Base-by-base conservation (phyloP, 2,888 invertebrate species). In the Mesorhabditis spiculigera region DNA sequence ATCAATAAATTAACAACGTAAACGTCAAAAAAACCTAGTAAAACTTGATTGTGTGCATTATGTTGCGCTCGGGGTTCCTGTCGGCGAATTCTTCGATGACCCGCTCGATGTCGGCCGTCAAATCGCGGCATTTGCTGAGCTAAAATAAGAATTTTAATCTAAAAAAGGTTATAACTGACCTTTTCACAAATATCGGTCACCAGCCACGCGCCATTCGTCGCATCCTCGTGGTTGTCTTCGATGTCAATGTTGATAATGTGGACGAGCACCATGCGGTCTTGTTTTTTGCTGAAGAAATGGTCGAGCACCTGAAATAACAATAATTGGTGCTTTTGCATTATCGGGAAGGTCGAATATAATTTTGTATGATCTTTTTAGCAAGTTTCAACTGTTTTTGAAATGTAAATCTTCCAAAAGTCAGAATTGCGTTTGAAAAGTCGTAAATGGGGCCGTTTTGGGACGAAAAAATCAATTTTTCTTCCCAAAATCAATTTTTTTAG, bases 221-320 rank as follows among this genome's bases (percentile, higher is more conserved):
- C 98, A 88, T 99, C 98, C 87, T 99, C 98, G 79, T 97, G 95
- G 88, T 98, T 99, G 89, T 99, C 98, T 87, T 94, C 95, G 82
- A 99, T 95, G 86, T 99, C 98, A 80, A 99, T 92, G 87, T 99
- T 99, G 70, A 99, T 92, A 63, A 99, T 91, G 89, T 99, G 98
- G 4, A 93, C 95, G 5, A 94, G 92, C 68, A 93, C 92, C 5
- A 85, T 81, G 5, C 93, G 93, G 80, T 91, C 90, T 67, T 91
- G 90, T 69, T 91, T 90, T 84, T 92, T 90, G 45, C 90, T 91
- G 79, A 94, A 93, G 67, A 89, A 78, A 77, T 87, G 87, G 85
- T 85, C 81, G 28, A 84, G 68, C 3, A 86, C 78, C 81, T 83
- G 50, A 5, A 66, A 67, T 4, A 50, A 50, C 58, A 13, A 28